These are phyloP conservation scores for Crocodylus rhombifer DNA, from an alignment of 2,797 vertebrate genomes.

Conservation along the genomic window DNA sequence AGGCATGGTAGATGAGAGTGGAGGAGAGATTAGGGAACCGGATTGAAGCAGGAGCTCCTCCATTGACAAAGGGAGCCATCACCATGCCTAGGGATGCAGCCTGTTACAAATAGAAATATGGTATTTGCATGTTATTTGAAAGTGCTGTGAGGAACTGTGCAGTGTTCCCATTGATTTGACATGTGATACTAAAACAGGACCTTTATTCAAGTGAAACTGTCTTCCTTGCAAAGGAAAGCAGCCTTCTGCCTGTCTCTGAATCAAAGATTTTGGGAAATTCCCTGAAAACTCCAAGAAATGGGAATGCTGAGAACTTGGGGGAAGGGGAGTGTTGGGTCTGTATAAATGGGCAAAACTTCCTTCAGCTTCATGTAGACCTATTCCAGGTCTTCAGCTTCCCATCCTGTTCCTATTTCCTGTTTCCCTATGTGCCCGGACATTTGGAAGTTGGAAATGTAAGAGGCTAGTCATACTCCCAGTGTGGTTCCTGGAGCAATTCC, in stretches of 20 bases:
- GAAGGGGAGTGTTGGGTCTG: not conserved
- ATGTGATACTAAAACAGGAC: not conserved
- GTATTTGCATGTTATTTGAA: not conserved
- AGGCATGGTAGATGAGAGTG: too few species aligned
- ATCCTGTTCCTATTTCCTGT: not conserved
- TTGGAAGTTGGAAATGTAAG: not conserved
- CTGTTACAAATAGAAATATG: too few species aligned
- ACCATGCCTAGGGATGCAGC: too few species aligned
- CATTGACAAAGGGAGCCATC: too few species aligned
- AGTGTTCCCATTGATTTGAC: not conserved
- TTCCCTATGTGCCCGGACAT: not conserved
- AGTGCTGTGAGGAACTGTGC: not conserved
- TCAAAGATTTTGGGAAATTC: not conserved
- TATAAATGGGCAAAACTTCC: not conserved
- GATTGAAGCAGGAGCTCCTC: too few species aligned
- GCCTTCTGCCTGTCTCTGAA: not conserved
- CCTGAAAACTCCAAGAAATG: not conserved
- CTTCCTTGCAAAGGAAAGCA: not conserved
- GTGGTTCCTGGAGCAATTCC: not conserved
- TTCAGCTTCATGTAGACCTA: not conserved
- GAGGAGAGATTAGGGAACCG: too few species aligned
- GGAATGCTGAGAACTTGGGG: not conserved
- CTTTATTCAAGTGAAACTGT: not conserved
- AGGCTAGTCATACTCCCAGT: not conserved
- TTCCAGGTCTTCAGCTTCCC: not conserved